phyloP scores from a whole-genome alignment of 1,140 invertebrate species.

The Musca domestica region DNA sequence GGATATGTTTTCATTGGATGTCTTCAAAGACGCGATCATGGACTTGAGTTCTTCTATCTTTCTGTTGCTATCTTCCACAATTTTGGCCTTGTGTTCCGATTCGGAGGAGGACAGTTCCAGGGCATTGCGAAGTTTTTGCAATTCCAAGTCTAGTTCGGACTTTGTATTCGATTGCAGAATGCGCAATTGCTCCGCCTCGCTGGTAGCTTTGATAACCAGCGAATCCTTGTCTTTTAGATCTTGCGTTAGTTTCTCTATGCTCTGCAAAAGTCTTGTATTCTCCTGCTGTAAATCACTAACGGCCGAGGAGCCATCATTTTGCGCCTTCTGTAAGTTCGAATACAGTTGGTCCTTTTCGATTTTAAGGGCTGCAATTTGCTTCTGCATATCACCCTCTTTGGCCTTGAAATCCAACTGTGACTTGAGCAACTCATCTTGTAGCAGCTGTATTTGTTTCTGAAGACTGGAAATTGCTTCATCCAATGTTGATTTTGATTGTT shows the following conservation, averaged over 20 bases:
- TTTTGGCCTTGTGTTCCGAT: conserved; percentile 38
- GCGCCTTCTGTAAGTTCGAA: conserved; percentile 25
- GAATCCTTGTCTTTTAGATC: conserved; percentile 19
- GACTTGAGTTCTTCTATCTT: conserved; percentile 44
- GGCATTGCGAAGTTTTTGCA: conserved; percentile 32
- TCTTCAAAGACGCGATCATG: conserved; percentile 40
- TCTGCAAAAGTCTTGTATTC: conserved; percentile 17
- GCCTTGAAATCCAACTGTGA: conserved; percentile 28
- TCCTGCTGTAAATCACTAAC: conserved; percentile 4
- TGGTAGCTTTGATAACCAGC: not conserved
- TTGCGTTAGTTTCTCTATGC: conserved; percentile 12
- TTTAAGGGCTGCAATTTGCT: conserved; percentile 29
- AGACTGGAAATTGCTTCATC: conserved; percentile 28
- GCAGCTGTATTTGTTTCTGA: conserved; percentile 28
- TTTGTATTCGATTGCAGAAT: conserved; percentile 16
- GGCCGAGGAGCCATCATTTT: conserved; percentile 10
- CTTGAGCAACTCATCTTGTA: conserved; percentile 32
- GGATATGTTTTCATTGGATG: conserved; percentile 45
- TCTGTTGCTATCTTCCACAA: conserved; percentile 38
- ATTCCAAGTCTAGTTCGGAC: conserved; percentile 23
- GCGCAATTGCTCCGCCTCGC: conserved; percentile 20
- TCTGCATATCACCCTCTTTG: conserved; percentile 23
- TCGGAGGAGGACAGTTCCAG: conserved; percentile 41
- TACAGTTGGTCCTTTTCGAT: conserved; percentile 28
- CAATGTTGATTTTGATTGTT: conserved; percentile 17